These are phyloP conservation scores for Linnaemya vulpina DNA, from an alignment of 2,888 invertebrate species.

Conservation along the genomic window DNA sequence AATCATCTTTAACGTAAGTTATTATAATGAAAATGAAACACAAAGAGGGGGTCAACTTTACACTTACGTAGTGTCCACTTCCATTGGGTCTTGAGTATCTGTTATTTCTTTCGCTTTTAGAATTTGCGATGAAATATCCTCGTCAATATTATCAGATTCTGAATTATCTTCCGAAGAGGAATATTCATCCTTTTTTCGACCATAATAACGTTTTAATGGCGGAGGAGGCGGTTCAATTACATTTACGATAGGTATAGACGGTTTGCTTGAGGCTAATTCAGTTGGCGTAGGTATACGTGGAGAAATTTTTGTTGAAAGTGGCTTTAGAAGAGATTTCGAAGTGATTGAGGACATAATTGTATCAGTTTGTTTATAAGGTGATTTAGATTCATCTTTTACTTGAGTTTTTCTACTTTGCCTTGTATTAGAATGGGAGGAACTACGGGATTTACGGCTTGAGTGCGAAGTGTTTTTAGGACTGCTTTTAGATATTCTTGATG, in stretches of 20 bases:
- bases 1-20: neutral
- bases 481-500: constrained; percentile 41
- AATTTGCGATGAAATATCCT: constrained; percentile 31
- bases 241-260: constrained; percentile 72
- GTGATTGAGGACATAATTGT: neutral
- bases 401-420: constrained; percentile 20
- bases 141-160: constrained; percentile 74
- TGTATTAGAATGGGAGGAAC: constrained; percentile 50
- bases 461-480: constrained; percentile 43
- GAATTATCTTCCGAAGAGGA: constrained; percentile 81
- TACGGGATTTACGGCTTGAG: constrained; percentile 52
- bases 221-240: constrained; percentile 81
- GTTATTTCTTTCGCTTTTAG: constrained; percentile 75
- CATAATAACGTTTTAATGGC: constrained; percentile 85
- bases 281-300: constrained; percentile 49
- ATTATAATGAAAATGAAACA: neutral
- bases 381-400: constrained; percentile 38
- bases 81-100: constrained; percentile 79
- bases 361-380: constrained; percentile 67
- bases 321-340: constrained; percentile 8
- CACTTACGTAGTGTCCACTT: constrained; percentile 82
- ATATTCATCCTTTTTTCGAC: constrained; percentile 84
- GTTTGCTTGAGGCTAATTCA: constrained; percentile 51
- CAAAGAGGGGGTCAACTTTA: constrained; percentile 77
- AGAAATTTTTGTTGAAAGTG: constrained; percentile 50